Base-by-base conservation (phyloP, 2,888 invertebrate species). In the Creontiades dilutus region DNA sequence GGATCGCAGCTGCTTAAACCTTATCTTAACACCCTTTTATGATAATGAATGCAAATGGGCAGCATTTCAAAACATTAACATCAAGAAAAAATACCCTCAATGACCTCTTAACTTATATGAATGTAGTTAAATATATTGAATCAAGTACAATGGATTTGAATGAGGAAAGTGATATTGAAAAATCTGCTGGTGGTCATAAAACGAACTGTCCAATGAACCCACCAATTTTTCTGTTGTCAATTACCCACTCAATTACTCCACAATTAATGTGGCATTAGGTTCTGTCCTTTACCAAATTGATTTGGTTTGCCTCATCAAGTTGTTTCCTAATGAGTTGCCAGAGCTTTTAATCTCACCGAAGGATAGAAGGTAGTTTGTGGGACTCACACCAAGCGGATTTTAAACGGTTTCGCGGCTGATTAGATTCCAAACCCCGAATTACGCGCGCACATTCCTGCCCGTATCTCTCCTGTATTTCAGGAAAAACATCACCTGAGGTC, bases 361-460 rank as follows among this genome's bases (percentile, higher is more conserved):
- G 57, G 57, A 57, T n/a, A 57, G n/a, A n/a, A 57, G 14, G 14
- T 57, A 57, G 57, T 57, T 57, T n/a, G 57, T 37, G 37, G 37
- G 37, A 37, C 37, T 37, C 37, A 37, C 37, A 37, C 37, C 37
- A 52, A 52, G 52, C 19, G 23, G 68, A n/a, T 68, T 68, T 68
- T 19, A 68, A 68, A 68, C 68, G 23, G 68, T 68, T 68, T 27
- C 13, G 61, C 19, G 57, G n/a, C 57, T 23, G 68, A 68, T 68
- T 68, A 68, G 68, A 68, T 68, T 68, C 68, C 68, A 23, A 7
- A 52, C 19, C 27, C 68, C 11, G n/a, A 23, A 23, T 68, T 68
- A 68, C 68, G 23, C 19, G 7, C 27, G 9, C 68, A 23, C 23
- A 68, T 68, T 68, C 68, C 68, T 68, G 23, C 11, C 27, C n/a